Conservation (phyloP, 1,140 invertebrate genomes). For the Drosophila willistoni region DNA sequence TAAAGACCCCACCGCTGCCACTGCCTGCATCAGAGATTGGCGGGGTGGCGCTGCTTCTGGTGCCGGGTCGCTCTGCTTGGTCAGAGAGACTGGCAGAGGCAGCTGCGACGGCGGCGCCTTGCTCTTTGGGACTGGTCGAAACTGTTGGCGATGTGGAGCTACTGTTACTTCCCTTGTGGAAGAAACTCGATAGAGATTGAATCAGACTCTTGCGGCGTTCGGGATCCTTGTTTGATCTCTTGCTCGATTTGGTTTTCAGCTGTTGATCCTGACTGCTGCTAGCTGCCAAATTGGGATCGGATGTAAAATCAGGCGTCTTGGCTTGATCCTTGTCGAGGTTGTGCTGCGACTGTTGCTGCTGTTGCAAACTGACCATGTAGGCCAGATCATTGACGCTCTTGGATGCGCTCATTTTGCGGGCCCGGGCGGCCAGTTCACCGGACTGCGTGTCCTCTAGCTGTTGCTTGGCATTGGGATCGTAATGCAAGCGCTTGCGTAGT, state of each 20-base stretch:
- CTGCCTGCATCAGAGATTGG: conserved; percentile 62
- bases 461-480: conserved; percentile 58
- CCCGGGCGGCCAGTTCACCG: conserved; percentile 56
- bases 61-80: conserved; percentile 73
- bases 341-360: conserved; percentile 35
- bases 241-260: conserved; percentile 82
- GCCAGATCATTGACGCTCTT: conserved; percentile 83
- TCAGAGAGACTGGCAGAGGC: conserved; percentile 70
- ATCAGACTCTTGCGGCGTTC: conserved; percentile 92
- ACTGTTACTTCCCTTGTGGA: conserved; percentile 85
- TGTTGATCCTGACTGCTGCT: conserved; percentile 62
- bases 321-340: conserved; percentile 45
- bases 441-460: conserved; percentile 40
- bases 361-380: conserved; percentile 56
- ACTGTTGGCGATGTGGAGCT: conserved; percentile 38
- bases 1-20: conserved; percentile 83
- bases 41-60: conserved; percentile 73
- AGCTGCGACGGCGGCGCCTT: conserved; percentile 36
- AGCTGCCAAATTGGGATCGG: conserved; percentile 86
- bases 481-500: conserved; percentile 78
- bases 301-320: conserved; percentile 82
- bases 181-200: conserved; percentile 92
- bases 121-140: conserved; percentile 57
- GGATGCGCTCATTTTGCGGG: conserved; percentile 78
- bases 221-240: conserved; percentile 85